Conservation (phyloP, 1,140 invertebrate species). For the Dolichoris vasculosae region DNA sequence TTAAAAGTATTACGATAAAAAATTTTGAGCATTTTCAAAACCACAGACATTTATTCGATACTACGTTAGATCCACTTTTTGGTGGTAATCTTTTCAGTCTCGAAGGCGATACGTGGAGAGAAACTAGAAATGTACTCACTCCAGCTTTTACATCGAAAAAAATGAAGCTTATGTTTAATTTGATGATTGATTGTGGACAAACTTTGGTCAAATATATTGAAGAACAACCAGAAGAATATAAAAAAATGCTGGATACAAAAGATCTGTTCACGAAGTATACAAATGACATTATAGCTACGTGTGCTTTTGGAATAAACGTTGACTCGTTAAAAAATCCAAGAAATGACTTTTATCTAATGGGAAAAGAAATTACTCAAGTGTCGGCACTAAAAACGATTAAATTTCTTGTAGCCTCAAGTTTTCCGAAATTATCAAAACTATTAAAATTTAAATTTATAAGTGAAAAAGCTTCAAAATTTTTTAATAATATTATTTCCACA, state of each 20-base stretch:
- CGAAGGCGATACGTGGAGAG: constrained; percentile 68
- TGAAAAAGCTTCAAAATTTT: constrained; percentile 59
- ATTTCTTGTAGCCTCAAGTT: constrained; percentile 48
- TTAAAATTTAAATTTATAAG: constrained; percentile 57
- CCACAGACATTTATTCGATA: constrained; percentile 70
- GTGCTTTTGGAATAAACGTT: constrained; percentile 47
- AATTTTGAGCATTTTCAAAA: constrained; percentile 81
- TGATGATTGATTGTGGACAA: constrained; percentile 62
- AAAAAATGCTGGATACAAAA: constrained; percentile 56
- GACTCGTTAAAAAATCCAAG: constrained; percentile 42
- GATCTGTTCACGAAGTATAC: constrained; percentile 64
- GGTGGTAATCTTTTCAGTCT: constrained; percentile 75
- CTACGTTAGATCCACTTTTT: constrained; percentile 74
- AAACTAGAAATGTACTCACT: constrained; percentile 66
- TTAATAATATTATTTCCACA: constrained; percentile 67
- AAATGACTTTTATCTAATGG: constrained; percentile 49
- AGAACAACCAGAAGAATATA: not conserved
- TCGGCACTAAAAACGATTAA: constrained; percentile 57
- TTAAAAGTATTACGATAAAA: constrained; percentile 76
- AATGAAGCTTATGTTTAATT: constrained; percentile 65
- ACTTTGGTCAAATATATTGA: constrained; percentile 52
- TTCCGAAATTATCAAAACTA: constrained; percentile 50
- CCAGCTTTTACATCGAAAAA: constrained; percentile 71
- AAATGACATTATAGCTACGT: constrained; percentile 64
- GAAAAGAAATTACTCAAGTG: constrained; percentile 28